phyloP scores from a whole-genome alignment of 1,140 invertebrate species.

The Orchestia grillus region DNA sequence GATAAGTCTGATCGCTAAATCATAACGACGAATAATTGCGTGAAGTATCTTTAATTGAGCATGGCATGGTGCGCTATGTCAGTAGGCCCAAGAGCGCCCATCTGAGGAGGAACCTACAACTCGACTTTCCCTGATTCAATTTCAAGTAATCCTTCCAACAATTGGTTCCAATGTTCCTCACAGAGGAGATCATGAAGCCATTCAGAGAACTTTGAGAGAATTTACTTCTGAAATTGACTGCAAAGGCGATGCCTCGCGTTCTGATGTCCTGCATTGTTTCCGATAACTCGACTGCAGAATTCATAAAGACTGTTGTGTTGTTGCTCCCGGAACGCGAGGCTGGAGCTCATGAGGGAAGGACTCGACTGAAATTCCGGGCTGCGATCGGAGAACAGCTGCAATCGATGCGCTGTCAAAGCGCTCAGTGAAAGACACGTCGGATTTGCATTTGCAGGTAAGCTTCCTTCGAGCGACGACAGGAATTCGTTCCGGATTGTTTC shows the following conservation, averaged over 20 bases:
- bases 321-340: background rate
- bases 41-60: background rate
- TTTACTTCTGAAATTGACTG: background rate
- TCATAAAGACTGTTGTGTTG: background rate
- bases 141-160: background rate
- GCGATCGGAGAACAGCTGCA: background rate
- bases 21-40: no score
- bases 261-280: background rate
- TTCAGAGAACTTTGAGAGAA: background rate
- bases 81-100: background rate
- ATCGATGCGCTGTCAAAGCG: background rate
- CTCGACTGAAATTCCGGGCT: background rate
- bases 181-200: background rate
- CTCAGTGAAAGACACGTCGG: background rate
- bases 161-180: background rate
- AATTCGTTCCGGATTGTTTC: background rate
- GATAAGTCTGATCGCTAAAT: no score
- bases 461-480: background rate
- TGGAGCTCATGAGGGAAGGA: background rate
- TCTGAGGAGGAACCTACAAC: background rate
- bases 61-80: background rate
- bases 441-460: background rate
- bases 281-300: background rate
- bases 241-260: background rate
- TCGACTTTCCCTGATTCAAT: background rate